Conservation (phyloP, 2,797 vertebrate genomes). For the Podarcis lilfordi region DNA sequence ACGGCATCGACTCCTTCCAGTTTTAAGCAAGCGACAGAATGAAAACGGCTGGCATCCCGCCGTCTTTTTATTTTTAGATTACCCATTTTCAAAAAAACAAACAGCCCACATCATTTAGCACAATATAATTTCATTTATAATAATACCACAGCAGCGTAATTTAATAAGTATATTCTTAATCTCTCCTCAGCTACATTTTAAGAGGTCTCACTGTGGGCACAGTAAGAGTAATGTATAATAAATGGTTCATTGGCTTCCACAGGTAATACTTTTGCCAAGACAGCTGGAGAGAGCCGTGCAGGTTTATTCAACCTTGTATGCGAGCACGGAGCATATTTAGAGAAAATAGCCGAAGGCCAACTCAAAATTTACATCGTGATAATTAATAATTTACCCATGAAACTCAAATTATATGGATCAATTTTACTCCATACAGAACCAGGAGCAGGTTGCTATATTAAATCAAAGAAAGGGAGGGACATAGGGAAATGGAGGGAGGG, state of each 20-base stretch:
- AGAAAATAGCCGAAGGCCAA: conserved; percentile 68
- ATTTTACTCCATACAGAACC: conserved; percentile 23
- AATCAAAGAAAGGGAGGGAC: background rate
- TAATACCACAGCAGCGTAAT: conserved; percentile 47
- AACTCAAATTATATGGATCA: conserved; percentile 35
- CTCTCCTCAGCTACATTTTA: conserved; percentile 54
- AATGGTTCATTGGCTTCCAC: conserved; percentile 66
- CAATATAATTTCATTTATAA: conserved; percentile 47
- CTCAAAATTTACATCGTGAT: conserved; percentile 63
- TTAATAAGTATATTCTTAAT: conserved; percentile 53
- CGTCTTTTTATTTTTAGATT: conserved; percentile 38
- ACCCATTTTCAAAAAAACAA: conserved; percentile 18
- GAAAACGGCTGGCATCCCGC: background rate
- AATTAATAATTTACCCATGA: conserved; percentile 63
- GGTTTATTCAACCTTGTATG: conserved; percentile 60
- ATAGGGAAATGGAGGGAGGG: background rate
- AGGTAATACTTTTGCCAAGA: conserved; percentile 73
- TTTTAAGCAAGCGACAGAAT: conserved; percentile 7
- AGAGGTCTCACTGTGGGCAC: conserved; percentile 61
- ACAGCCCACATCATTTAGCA: conserved; percentile 6
- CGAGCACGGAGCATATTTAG: conserved; percentile 63
- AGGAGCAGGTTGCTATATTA: background rate
- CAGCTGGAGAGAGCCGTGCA: conserved; percentile 70
- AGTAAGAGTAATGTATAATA: conserved; percentile 58
- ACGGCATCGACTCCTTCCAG: background rate